Evolutionary conservation across 2,888 invertebrate species (phyloP).

Genomic region (Eristalinus aeneus): DNA sequence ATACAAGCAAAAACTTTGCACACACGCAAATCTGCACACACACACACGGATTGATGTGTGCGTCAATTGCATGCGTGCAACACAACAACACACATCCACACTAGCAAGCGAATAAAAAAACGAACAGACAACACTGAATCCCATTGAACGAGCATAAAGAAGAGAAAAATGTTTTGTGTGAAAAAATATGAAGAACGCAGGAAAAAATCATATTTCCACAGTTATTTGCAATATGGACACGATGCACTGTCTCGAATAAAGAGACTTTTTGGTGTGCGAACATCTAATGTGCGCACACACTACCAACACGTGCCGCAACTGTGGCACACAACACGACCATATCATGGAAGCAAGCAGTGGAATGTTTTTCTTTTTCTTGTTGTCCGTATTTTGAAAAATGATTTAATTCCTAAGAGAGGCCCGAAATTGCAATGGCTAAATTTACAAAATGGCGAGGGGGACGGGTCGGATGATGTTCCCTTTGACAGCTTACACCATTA

Average conservation of each 20-base stretch:
- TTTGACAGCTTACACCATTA: not conserved
- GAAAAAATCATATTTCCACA: constrained; percentile 54
- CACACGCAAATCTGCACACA: constrained; percentile 12
- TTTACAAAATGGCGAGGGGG: not conserved
- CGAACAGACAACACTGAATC: not conserved
- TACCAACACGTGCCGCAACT: constrained; percentile 8
- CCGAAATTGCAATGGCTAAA: not conserved
- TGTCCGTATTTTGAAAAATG: not conserved
- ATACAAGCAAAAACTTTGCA: constrained; percentile 22
- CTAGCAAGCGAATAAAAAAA: not conserved
- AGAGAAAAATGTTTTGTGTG: constrained; percentile 39
- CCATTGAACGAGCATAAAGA: constrained; percentile 39
- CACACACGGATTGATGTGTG: constrained; percentile 44
- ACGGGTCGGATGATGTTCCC: not conserved
- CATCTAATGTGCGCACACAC: constrained; percentile 51
- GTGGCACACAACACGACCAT: not conserved
- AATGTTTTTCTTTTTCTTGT: not conserved
- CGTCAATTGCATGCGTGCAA: constrained; percentile 51
- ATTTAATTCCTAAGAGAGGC: not conserved
- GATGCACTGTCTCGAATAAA: constrained; percentile 17
- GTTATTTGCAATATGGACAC: constrained; percentile 41
- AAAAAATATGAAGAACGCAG: constrained; percentile 25
- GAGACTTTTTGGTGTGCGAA: constrained; percentile 36
- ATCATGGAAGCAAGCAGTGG: constrained; percentile 36
- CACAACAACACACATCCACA: not conserved